Evolutionary conservation across 1,140 invertebrate species (phyloP), one percentile per base, ranked within the genome.

Genomic region (Oedothorax gibbosus): DNA sequence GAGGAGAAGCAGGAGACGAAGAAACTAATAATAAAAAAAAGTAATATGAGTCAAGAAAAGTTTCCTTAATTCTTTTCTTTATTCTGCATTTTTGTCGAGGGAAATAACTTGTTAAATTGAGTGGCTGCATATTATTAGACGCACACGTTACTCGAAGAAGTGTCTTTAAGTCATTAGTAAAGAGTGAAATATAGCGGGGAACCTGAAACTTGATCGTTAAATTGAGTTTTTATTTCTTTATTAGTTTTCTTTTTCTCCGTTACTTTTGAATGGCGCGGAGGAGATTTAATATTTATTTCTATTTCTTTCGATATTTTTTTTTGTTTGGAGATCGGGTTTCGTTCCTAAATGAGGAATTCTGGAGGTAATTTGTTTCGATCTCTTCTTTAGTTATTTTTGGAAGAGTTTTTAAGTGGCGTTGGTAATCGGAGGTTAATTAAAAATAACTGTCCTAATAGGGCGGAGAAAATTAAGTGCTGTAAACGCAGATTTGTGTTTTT

Each of bases 51-150:
- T 69, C 35, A 35, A 53, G 80, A 82, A 82, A 82, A 72, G 68
- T 82, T 82, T 72, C 57, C 54, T 20, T 82, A 82, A 82, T 82
- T 82, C 80, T 82, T 82, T 82, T 80, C 78, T 80, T 80, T 69
- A 80, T 82, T 69, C 66, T 62, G 68, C 80, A 73, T 82, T 82
- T 73, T 82, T 73, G 53, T 56, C 69, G 80, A 60, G 35, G 53
- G 56, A 82, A 82, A 82, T 82, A 82, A 82, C 80, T 82, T 82
- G 80, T 82, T 82, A 82, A 82, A 82, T 82, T 72, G 80, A 82
- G 80, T 82, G 80, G 68, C 57, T 57, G 80, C 80, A 82, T 82
- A 82, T 82, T 68, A 82, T 82, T 82, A 82, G 65, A 21, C 7
- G 57, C 80, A 82, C 80, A 82, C 80, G 35, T 82, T 54, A 11